phyloP scores from a whole-genome alignment of 1,140 invertebrate genomes.

The Aphidius ervi region DNA sequence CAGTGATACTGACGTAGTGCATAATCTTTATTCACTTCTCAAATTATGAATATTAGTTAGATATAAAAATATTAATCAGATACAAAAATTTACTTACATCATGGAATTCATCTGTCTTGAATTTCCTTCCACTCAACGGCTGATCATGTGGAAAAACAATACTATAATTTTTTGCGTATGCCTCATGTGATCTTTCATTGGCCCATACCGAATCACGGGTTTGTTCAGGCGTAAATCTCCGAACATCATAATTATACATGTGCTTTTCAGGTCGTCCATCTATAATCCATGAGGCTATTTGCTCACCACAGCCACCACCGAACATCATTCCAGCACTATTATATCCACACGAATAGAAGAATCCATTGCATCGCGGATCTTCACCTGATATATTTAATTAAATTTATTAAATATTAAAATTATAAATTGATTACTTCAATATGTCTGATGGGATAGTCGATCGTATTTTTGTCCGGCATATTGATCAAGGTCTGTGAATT shows the following conservation, averaged over 20 bases:
- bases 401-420: too few relatives aligned
- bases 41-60: constrained; percentile 8
- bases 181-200: constrained; percentile 76
- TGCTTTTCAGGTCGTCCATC: constrained; percentile 75
- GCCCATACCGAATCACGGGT: constrained; percentile 68
- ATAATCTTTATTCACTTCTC: background rate
- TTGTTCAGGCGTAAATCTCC: constrained; percentile 70
- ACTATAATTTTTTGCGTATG: constrained; percentile 82
- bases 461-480: too few relatives aligned
- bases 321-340: constrained; percentile 90
- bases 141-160: constrained; percentile 83
- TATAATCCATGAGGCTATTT: constrained; percentile 79
- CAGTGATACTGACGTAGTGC: too few relatives aligned
- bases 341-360: constrained; percentile 82
- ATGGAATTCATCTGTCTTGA: constrained; percentile 66
- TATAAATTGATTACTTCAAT: too few relatives aligned
- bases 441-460: too few relatives aligned
- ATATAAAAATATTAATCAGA: background rate
- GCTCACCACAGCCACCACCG: constrained; percentile 78
- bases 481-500: too few relatives aligned
- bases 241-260: constrained; percentile 82
- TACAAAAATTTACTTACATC: constrained; percentile 48
- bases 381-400: constrained; percentile 38
- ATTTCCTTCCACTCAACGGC: constrained; percentile 74
- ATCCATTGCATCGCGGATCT: constrained; percentile 55